Conservation (phyloP, 2,113 vertebrate genomes). For the Pantherophis guttatus region DNA sequence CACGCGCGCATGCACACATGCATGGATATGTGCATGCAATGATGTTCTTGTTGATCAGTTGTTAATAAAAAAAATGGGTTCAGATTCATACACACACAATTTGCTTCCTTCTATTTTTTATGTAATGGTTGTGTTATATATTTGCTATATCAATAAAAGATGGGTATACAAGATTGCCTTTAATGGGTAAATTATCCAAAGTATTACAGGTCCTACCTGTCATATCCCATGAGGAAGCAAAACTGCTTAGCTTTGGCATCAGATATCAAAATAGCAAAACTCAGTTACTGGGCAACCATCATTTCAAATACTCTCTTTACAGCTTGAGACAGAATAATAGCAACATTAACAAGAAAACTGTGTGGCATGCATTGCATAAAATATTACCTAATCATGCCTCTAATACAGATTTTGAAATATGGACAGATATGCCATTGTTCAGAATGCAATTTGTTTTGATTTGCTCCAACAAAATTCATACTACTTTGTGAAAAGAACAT, state of each 20-base stretch:
- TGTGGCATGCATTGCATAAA: neutral
- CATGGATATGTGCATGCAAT: neutral
- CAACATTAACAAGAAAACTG: neutral
- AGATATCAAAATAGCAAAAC: neutral
- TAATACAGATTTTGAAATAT: neutral
- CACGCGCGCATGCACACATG: accelerated
- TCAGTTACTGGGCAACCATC: neutral
- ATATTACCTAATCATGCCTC: neutral
- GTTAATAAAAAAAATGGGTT: neutral
- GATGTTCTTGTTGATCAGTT: neutral
- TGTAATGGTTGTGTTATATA: neutral
- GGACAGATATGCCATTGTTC: neutral
- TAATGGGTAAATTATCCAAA: neutral
- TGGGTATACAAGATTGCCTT: neutral
- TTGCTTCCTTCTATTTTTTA: neutral
- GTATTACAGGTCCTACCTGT: neutral
- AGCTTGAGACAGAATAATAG: neutral
- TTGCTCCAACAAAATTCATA: neutral
- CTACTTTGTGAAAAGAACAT: neutral
- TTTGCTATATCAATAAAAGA: neutral
- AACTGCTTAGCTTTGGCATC: neutral
- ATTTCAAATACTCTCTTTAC: neutral
- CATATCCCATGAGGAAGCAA: neutral
- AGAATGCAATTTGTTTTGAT: neutral
- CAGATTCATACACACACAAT: neutral